Evolutionary conservation across 2,888 invertebrate genomes (phyloP), one percentile per base, ranked within the genome.

Genomic region (Cerceris rybyensis): DNA sequence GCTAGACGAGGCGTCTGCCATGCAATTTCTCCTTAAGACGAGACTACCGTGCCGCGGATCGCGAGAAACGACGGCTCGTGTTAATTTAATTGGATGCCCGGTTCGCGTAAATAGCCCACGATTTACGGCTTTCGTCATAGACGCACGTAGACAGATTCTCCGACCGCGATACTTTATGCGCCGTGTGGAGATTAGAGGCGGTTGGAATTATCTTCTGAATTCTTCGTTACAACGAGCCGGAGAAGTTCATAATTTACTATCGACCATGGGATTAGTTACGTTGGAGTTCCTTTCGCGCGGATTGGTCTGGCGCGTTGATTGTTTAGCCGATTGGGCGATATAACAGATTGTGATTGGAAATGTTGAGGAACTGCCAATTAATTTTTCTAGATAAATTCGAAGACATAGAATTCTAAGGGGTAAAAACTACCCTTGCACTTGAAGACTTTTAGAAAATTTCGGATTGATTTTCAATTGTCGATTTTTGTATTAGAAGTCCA

Each of bases 31-130:
- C 64, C 46, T 75, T 60, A 70, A 55, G 78, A 82, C 80, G 70
- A 74, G 74, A 80, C 74, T 72, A 46, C 63, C 64, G 66, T 54
- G 55, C 65, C 65, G 73, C 65, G 78, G 69, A 66, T 81, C 69
- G 58, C 67, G 50, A 50, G 74, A 65, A 77, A 70, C 72, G 65
- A 64, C 43, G 61, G 65, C 70, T 70, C 61, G 72, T 86, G 84
- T 84, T 87, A 83, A 87, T 87, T 87, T 82, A 86, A 87, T 87
- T 85, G 80, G 75, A 74, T 42, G 73, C 58, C 59, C 70, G 67
- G 68, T 69, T 54, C 57, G 65, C 73, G 72, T 78, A 81, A 85
- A 81, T 81, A 83, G 64, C 72, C 75, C 42, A 70, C 76, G 76
- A 85, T 83, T 82, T 85, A 75, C 82, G 73, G 55, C 64, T 72